phyloP scores from a whole-genome alignment of 2,888 invertebrate genomes.

The Eutolmus rufibarbis region DNA sequence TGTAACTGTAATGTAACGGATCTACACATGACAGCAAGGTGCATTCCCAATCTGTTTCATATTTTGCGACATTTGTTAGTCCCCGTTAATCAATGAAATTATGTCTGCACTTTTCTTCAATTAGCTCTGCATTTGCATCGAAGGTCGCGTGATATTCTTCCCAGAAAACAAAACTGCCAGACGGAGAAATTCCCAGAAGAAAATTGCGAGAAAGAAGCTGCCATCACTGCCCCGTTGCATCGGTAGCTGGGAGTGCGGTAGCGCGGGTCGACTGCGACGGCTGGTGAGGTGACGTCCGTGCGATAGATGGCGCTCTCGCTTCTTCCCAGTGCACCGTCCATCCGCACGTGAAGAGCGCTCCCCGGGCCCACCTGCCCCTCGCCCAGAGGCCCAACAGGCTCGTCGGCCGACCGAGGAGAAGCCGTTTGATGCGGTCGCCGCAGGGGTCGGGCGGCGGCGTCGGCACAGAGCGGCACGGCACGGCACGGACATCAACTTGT shows the following conservation, averaged over 20 bases:
- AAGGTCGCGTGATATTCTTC: not conserved
- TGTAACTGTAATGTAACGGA: not conserved
- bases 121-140: not conserved
- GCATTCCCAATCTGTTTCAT: not conserved
- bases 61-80: not conserved
- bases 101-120: not conserved
- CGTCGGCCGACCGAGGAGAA: not conserved
- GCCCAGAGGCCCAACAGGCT: not conserved
- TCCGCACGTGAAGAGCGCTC: not conserved
- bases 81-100: not conserved
- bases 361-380: not conserved
- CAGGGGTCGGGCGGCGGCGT: not conserved
- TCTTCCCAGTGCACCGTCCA: not conserved
- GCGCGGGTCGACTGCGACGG: not conserved
- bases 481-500: slow-evolving; percentile 3
- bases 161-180: not conserved
- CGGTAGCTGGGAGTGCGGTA: not conserved
- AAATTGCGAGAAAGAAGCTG: not conserved
- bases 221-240: not conserved
- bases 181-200: not conserved
- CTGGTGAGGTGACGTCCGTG: not conserved
- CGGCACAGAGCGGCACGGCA: not conserved
- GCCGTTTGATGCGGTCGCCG: not conserved
- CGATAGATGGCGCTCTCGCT: not conserved
- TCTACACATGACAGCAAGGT: not conserved